A percentile compares a stretch with the other conserved stretches of the same genome.
Evolutionary conservation across 2,888 invertebrate genomes (phyloP).

Genomic region (Thecocarcelia acutangulata): DNA sequence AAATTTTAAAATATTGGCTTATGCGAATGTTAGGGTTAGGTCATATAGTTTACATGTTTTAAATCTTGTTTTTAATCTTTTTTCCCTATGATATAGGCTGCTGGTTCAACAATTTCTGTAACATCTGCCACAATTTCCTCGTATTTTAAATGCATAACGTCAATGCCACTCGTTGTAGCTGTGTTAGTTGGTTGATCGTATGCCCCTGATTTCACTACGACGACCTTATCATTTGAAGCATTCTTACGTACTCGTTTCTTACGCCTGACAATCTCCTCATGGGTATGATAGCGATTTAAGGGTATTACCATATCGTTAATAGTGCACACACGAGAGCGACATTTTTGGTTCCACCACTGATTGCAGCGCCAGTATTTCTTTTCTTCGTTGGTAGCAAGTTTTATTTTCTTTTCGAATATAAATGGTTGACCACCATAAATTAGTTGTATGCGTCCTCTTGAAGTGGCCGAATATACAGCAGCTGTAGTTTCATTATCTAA

Average conservation of each 20-base stretch:
- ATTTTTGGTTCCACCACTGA: conserved; percentile 82
- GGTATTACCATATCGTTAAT: conserved; percentile 80
- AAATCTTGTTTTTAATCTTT: conserved; percentile 15
- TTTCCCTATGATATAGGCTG: conserved; percentile 52
- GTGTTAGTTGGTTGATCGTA: neutral
- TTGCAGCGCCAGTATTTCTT: conserved; percentile 82
- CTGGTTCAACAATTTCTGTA: conserved; percentile 76
- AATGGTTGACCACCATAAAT: conserved; percentile 81
- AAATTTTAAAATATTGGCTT: conserved; percentile 22
- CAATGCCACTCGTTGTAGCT: conserved; percentile 60
- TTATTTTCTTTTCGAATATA: conserved; percentile 80
- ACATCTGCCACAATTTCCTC: conserved; percentile 81
- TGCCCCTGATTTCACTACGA: conserved; percentile 31
- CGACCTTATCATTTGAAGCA: conserved; percentile 45
- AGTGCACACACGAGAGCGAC: conserved; percentile 81
- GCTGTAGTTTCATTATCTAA: conserved; percentile 75
- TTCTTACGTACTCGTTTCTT: conserved; percentile 80
- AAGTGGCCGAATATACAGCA: conserved; percentile 81
- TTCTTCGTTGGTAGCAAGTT: conserved; percentile 78
- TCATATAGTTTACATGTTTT: conserved; percentile 10
- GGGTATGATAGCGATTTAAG: conserved; percentile 81
- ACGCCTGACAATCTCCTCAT: conserved; percentile 80
- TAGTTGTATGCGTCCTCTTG: conserved; percentile 81
- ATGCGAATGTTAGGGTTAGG: conserved; percentile 42
- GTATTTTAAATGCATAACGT: conserved; percentile 79